Conservation (phyloP, 1,140 invertebrate genomes). For the Meloidogyne exigua region DNA sequence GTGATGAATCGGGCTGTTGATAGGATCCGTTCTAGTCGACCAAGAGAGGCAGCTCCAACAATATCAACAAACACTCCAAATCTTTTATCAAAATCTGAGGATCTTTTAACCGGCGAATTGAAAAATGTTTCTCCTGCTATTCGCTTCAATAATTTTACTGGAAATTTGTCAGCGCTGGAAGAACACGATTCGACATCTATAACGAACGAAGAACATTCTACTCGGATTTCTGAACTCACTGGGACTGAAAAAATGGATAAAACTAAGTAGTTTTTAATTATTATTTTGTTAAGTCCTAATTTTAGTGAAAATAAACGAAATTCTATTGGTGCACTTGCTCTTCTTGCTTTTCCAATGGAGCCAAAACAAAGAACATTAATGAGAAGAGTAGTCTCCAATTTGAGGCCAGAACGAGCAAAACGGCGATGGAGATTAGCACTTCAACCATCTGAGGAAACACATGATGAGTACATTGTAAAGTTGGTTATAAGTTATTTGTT, state of each 20-base stretch:
- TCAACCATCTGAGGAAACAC: constrained; percentile 51
- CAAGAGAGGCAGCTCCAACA: constrained; percentile 9
- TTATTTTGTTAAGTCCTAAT: neutral
- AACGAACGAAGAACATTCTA: neutral
- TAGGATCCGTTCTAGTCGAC: constrained; percentile 10
- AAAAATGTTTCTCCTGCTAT: constrained; percentile 16
- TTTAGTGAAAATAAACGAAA: neutral
- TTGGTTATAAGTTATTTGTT: neutral
- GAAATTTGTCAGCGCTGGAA: constrained; percentile 24
- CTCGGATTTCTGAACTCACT: neutral
- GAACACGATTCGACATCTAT: constrained; percentile 14
- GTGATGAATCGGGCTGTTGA: constrained; percentile 29
- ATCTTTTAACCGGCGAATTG: neutral
- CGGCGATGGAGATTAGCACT: constrained; percentile 59
- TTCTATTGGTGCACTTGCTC: neutral
- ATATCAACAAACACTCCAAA: neutral
- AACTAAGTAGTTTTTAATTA: neutral
- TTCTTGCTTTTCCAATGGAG: constrained; percentile 38
- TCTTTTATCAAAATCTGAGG: neutral
- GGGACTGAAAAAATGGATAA: neutral
- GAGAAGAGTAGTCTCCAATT: constrained; percentile 53
- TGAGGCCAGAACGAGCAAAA: constrained; percentile 50
- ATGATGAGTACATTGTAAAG: constrained; percentile 58
- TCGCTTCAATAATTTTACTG: constrained; percentile 19
- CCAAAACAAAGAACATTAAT: constrained; percentile 43